Percentiles rank a stretch among this genome's conserved stretches.
phyloP scores from a whole-genome alignment of 2,113 vertebrate genomes.

The Typhlomys cinereus region DNA sequence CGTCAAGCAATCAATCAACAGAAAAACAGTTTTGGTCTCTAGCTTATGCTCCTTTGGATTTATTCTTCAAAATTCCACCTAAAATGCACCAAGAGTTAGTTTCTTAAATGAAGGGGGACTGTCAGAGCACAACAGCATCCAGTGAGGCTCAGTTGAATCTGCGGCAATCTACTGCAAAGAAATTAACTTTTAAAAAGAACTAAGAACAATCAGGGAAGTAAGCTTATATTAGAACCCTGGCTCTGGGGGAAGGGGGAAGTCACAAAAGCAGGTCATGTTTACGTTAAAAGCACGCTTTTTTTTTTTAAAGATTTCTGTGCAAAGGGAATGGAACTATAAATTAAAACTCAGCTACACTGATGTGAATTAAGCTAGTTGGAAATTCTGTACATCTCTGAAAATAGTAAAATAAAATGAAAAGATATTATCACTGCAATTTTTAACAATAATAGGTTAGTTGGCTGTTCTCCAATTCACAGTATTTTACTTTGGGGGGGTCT shows the following conservation, averaged over 20 bases:
- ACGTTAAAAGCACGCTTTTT: constrained; percentile 2
- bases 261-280: background rate
- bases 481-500: constrained; percentile 60
- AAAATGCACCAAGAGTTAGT: background rate
- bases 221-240: constrained; percentile 2
- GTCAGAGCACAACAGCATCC: background rate
- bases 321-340: constrained; percentile 11
- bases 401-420: constrained; percentile 54
- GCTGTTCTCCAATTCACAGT: constrained; percentile 46
- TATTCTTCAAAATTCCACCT: background rate
- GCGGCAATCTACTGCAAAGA: background rate
- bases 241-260: background rate
- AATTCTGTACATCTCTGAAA: constrained; percentile 23
- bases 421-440: constrained; percentile 30
- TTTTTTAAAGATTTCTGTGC: constrained; percentile 2
- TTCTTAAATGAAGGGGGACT: background rate
- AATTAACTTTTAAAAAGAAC: background rate
- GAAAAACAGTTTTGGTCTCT: background rate
- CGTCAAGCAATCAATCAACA: background rate
- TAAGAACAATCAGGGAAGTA: background rate
- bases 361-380: background rate
- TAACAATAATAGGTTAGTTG: constrained; percentile 54
- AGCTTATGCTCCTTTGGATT: background rate
- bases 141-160: background rate
- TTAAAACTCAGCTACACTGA: background rate